These are phyloP conservation scores for Zelleria hepariella DNA, from an alignment of 2,888 invertebrate genomes.

Conservation along the genomic window DNA sequence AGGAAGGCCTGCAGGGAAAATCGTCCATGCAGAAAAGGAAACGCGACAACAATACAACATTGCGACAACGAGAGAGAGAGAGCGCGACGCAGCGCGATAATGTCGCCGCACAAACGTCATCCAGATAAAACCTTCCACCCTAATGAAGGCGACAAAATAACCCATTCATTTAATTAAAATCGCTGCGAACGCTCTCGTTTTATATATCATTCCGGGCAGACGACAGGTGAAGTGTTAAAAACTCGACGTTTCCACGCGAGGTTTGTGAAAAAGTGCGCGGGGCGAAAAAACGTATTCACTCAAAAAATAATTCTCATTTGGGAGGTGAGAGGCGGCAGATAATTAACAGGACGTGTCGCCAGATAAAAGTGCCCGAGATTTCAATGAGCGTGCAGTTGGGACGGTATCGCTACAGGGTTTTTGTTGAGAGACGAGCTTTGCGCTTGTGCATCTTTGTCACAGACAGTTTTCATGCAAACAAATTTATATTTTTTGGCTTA, in stretches of 20 bases:
- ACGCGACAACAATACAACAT: not conserved
- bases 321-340: conserved; percentile 54
- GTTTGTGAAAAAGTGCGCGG: conserved; percentile 46
- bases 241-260: conserved; percentile 62
- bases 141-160: conserved; percentile 38
- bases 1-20: too few relatives aligned
- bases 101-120: conserved; percentile 26
- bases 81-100: conserved; percentile 17
- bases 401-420: not conserved
- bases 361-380: conserved; percentile 64
- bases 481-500: too few relatives aligned
- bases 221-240: conserved; percentile 69
- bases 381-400: conserved; percentile 34
- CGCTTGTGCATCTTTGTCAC: not conserved
- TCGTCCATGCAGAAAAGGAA: not conserved
- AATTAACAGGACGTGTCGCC: conserved; percentile 70
- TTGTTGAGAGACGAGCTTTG: not conserved
- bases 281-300: conserved; percentile 32
- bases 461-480: not conserved
- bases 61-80: not conserved
- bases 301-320: conserved; percentile 59
- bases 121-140: conserved; percentile 27
- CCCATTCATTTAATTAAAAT: conserved; percentile 64
- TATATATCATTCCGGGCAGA: conserved; percentile 49
- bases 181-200: conserved; percentile 31